Conservation (phyloP, 2,888 invertebrate genomes). For the Archips xylosteana region DNA sequence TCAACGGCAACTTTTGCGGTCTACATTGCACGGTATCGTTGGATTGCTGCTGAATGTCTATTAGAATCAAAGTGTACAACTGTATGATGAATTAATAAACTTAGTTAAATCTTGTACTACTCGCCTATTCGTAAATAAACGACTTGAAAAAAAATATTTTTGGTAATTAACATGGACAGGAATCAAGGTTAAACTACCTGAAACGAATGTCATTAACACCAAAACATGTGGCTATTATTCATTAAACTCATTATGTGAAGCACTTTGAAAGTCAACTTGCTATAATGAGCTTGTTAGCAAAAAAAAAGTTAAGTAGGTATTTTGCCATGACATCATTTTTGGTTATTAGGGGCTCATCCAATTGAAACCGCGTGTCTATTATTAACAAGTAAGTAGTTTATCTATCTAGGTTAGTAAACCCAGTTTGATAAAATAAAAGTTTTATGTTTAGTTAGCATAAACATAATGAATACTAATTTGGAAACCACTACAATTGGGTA, state of each 20-base stretch:
- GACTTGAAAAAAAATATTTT: neutral
- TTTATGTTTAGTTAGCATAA: neutral
- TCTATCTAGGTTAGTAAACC: neutral
- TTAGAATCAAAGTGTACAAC: constrained; percentile 6
- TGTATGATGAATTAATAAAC: neutral
- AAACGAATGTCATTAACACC: constrained; percentile 32
- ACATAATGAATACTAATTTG: neutral
- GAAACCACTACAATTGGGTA: too few relatives aligned
- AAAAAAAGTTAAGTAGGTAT: constrained; percentile 19
- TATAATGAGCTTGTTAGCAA: constrained; percentile 40
- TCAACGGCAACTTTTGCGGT: constrained; percentile 29
- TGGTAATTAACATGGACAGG: neutral
- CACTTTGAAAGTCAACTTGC: constrained; percentile 42
- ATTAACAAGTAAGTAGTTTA: too few relatives aligned
- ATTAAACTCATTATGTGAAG: constrained; percentile 36
- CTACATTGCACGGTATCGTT: constrained; percentile 27
- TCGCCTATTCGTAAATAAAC: neutral
- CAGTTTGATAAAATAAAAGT: neutral
- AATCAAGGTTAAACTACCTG: neutral
- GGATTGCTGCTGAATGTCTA: constrained; percentile 23
- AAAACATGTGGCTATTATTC: constrained; percentile 25
- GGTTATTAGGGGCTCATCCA: constrained; percentile 3
- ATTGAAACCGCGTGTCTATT: neutral
- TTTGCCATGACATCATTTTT: constrained; percentile 38
- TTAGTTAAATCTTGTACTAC: neutral